Base-by-base conservation (phyloP, 2,113 vertebrate genomes). In the Centrocercus urophasianus region DNA sequence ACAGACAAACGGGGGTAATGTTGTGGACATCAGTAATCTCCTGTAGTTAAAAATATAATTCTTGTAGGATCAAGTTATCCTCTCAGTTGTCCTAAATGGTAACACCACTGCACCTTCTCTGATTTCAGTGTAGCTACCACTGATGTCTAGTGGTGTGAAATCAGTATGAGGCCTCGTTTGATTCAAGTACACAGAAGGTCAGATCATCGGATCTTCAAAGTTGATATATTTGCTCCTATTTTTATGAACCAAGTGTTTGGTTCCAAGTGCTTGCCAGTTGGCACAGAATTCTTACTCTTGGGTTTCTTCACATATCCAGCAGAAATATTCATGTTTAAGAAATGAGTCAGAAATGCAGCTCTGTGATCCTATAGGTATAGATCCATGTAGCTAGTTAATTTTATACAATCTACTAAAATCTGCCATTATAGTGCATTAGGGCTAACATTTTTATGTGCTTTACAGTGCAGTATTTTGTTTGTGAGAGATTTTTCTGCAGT, bases 401-500 rank as follows among this genome's bases (percentile, higher is more conserved):
- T 80, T 50, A 85, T 77, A 82, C 70, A 84, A 32, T 82, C 27
- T 40, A 63, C 42, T 78, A 28, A 75, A 84, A 43, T 57, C 4
- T 54, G 40, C 72, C 25, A 45, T 61, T 81, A 34, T 32, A 43
- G 32, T 40, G 59, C 64, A 50, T 60, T 78, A 27, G 63, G 86
- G 48, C 42, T 36, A 28, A 40, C 50, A 30, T 81, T 86, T 86
- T 83, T 77, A 65, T 88, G 38, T 11, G 90, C 13, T 60, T 86
- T 80, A 65, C 59, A 19, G 42, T 85, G 65, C 63, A 54, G 70
- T 90, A 89, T 90, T 91, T 93, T 70, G 91, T 1, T 73, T 92
- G 83, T 87, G 84, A 90, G 94, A 89, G 70, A 78, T 85, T 84
- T 95, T 89, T 94, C 76, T 87, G 22, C 81, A 84, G 75, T 16